These are phyloP conservation scores for Protodeltote pygarga DNA, from an alignment of 2,888 invertebrate genomes.

Conservation along the genomic window DNA sequence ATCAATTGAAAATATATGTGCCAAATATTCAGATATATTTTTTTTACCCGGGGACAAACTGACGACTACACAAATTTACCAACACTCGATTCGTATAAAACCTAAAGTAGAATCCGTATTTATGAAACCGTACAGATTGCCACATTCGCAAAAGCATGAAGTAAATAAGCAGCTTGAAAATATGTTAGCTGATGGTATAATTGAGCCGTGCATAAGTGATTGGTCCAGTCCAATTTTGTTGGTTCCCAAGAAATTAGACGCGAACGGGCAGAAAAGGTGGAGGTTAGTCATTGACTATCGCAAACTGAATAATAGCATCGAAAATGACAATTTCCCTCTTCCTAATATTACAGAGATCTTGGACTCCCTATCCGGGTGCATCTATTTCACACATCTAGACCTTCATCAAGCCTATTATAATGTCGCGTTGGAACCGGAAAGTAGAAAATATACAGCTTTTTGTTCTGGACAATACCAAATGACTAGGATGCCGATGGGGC, in stretches of 20 bases:
- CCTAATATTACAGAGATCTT: conserved; percentile 8
- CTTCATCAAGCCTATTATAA: conserved; percentile 20
- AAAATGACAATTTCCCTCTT: neutral
- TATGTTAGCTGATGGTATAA: conserved; percentile 1
- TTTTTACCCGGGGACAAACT: too few species aligned
- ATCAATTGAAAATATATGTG: too few species aligned
- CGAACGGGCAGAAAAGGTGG: conserved; percentile 1
- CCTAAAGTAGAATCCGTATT: too few species aligned
- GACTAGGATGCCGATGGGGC: conserved; percentile 29
- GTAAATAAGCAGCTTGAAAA: conserved; percentile 2
- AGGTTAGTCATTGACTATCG: too few species aligned
- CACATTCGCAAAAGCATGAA: conserved; percentile 3
- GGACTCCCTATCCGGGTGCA: conserved; percentile 13
- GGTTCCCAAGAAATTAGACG: conserved; percentile 4
- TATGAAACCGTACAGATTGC: too few species aligned
- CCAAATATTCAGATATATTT: too few species aligned
- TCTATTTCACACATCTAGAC: conserved; percentile 22
- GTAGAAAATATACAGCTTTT: conserved; percentile 29
- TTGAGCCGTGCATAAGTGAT: conserved; percentile 2
- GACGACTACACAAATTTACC: too few species aligned
- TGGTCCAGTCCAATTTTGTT: conserved; percentile 6
- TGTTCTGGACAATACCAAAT: conserved; percentile 29
- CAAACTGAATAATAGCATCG: neutral
- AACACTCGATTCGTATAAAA: too few species aligned
- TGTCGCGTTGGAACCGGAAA: conserved; percentile 5